phyloP scores from a whole-genome alignment of 2,888 invertebrate species.

The Lithophane socia region DNA sequence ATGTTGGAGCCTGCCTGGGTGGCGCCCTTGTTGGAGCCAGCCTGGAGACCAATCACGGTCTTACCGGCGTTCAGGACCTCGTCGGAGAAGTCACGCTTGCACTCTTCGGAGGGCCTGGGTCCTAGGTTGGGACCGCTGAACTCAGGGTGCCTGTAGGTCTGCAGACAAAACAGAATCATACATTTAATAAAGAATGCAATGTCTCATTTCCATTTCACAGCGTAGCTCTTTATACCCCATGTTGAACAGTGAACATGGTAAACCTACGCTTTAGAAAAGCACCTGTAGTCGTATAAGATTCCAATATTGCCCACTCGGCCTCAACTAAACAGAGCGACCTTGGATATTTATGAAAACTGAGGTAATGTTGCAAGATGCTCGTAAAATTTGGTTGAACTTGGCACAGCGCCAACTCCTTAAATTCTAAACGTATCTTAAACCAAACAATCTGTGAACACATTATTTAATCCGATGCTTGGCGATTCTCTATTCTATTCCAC shows the following conservation, averaged over 20 bases:
- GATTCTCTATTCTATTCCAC: conserved; percentile 44
- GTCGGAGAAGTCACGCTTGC: conserved; percentile 98
- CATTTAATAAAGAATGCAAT: background rate
- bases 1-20: conserved; percentile 97
- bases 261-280: conserved; percentile 16
- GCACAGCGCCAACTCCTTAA: conserved; percentile 82
- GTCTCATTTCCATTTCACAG: background rate
- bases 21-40: conserved; percentile 98
- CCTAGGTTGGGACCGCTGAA: conserved; percentile 97
- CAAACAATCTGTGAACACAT: conserved; percentile 82
- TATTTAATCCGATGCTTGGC: conserved; percentile 70
- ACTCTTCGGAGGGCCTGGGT: conserved; percentile 98
- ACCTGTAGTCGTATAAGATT: conserved; percentile 53
- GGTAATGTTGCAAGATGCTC: conserved; percentile 87
- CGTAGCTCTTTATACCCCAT: background rate
- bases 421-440: conserved; percentile 80
- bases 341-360: conserved; percentile 88
- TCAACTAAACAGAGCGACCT: conserved; percentile 76
- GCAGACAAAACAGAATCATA: conserved; percentile 67
- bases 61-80: conserved; percentile 97
- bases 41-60: conserved; percentile 97
- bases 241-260: background rate
- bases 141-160: conserved; percentile 96
- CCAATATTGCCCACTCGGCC: conserved; percentile 75
- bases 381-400: conserved; percentile 85